Evolutionary conservation across 2,797 vertebrate genomes (phyloP), one percentile per base, ranked within the genome.

Genomic region (Loris lydekkerianus): DNA sequence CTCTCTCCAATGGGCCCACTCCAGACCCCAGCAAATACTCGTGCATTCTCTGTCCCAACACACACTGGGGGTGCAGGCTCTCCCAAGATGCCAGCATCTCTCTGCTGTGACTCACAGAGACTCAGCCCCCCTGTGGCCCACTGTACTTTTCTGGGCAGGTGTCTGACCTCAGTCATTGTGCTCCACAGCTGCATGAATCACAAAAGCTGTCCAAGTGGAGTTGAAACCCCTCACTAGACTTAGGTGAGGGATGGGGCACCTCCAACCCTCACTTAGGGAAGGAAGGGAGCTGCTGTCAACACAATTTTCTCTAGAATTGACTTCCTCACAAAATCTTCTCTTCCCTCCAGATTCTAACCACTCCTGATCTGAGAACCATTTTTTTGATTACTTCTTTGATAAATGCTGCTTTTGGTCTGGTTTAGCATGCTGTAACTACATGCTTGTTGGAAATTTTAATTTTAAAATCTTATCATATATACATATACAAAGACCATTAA

Each of bases 291-390:
- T 92, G 25, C 23, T 92, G 25, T 43, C 25, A 27, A 43, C 7
- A 65, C 29, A 85, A 34, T 37, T 86, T 85, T 92, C 73, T 89
- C 61, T 87, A 69, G 72, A 86, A 69, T 67, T 43, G 60, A 20
- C 46, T 58, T 77, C 61, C 27, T 76, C 43, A 27, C n/a, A 72
- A 63, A 90, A 84, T 40, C 34, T 31, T 89, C 7, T 58, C 40
- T 91, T 61, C 37, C 1, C 15, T 14, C 13, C 2, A 11, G n/a
- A 60, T n/a, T 65, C 46, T 61, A 40, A 70, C 14, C 29, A 15
- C 29, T 43, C 18, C 7, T 67, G 46, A 70, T 34, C 10, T 13
- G n/a, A 90, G 72, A 95, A 60, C 13, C 34, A 60, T 43, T 84
- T 60, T 83, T 83, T 46, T 58, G 29, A 72, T 80, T 25, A 29